Percentiles rank a stretch among this genome's conserved stretches.
These are phyloP conservation scores for Orthonyx spaldingii DNA, from an alignment of 2,113 vertebrate genomes.

Conservation along the genomic window DNA sequence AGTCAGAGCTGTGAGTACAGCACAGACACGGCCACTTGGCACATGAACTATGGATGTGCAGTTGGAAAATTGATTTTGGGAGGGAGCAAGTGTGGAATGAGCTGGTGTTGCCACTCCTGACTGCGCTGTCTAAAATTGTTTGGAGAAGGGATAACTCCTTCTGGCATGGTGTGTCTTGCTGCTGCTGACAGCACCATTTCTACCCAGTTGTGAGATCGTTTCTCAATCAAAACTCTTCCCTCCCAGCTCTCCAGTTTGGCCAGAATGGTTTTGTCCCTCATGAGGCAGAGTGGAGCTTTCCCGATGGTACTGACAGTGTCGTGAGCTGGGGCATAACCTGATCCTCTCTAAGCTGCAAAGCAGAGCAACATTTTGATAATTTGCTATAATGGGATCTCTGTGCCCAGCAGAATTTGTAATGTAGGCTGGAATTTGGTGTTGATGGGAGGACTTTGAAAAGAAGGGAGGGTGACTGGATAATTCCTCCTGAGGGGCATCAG, in stretches of 20 bases:
- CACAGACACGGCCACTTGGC: accelerated
- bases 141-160: background rate
- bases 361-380: background rate
- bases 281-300: background rate
- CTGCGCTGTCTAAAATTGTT: background rate
- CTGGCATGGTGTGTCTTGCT: background rate
- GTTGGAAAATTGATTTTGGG: background rate
- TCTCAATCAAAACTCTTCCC: background rate
- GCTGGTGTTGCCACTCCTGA: background rate
- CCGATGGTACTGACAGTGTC: background rate
- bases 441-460: accelerated
- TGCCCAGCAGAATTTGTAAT: background rate
- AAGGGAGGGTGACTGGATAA: background rate
- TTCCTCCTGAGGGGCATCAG: background rate
- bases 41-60: accelerated
- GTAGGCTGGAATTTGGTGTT: background rate
- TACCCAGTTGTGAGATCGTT: background rate
- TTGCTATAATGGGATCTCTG: background rate
- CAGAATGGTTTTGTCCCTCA: background rate
- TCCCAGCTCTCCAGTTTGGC: background rate
- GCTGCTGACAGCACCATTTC: background rate
- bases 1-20: background rate
- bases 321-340: background rate
- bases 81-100: background rate
- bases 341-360: background rate